These are phyloP conservation scores for Terrapene triunguis DNA, from an alignment of 2,113 vertebrate species.

Conservation along the genomic window DNA sequence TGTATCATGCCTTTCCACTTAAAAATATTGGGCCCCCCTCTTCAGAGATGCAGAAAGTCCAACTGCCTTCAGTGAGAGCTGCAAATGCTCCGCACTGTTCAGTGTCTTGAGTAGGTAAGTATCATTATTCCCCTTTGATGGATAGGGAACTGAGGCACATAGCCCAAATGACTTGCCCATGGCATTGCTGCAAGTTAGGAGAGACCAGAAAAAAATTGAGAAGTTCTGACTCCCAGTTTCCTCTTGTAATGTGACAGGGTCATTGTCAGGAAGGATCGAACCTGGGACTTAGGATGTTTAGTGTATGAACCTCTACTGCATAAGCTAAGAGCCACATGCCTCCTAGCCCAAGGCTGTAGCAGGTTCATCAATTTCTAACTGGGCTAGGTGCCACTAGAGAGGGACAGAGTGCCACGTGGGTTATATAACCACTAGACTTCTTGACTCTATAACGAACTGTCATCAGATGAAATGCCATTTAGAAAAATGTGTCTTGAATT, in stretches of 20 bases:
- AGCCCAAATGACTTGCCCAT: not conserved
- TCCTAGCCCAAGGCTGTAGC: too few species aligned
- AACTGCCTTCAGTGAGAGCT: not conserved
- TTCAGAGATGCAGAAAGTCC: not conserved
- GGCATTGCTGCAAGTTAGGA: not conserved
- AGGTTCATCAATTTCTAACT: too few species aligned
- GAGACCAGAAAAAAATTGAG: not conserved
- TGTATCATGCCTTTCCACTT: not conserved
- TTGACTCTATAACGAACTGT: rapidly evolving
- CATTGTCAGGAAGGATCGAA: not conserved
- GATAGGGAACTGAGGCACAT: not conserved
- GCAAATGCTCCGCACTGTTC: not conserved
- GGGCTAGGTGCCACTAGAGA: too few species aligned
- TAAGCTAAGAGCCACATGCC: too few species aligned
- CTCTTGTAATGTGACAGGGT: not conserved
- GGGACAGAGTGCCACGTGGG: too few species aligned
- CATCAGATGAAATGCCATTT: rapidly evolving
- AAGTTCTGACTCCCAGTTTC: not conserved
- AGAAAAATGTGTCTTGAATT: not conserved
- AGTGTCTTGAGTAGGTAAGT: not conserved
- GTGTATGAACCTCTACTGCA: too few species aligned
- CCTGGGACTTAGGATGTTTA: not conserved
- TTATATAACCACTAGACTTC: not conserved
- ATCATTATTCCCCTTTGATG: not conserved
- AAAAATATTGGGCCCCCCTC: not conserved